Conservation (phyloP, 2,797 vertebrate species). For the Falco naumanni region DNA sequence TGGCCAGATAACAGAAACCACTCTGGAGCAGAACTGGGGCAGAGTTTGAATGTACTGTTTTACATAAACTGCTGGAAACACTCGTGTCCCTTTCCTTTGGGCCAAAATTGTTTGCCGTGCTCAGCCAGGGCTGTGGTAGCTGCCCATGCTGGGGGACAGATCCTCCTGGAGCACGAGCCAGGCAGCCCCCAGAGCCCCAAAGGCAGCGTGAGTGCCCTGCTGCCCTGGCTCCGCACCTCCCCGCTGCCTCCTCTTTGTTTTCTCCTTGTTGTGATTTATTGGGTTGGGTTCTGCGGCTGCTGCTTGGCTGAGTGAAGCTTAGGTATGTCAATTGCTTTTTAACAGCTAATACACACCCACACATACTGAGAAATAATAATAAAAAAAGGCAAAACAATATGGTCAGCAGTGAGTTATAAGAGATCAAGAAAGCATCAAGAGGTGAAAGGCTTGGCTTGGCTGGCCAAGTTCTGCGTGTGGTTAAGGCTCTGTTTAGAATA, state of each 20-base stretch:
- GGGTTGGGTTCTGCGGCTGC: not conserved
- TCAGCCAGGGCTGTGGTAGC: not conserved
- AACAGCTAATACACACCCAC: not conserved
- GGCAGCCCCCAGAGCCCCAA: not conserved
- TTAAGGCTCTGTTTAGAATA: not conserved
- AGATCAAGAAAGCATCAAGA: not conserved
- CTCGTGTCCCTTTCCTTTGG: not conserved
- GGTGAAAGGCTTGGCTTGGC: not conserved
- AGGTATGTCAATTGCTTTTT: slow-evolving; percentile 53
- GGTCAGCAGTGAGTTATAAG: not conserved
- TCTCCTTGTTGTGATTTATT: slow-evolving; percentile 27
- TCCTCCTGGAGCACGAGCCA: rapidly evolving
- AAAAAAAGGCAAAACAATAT: not conserved
- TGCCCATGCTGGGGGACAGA: not conserved
- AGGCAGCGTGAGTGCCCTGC: not conserved
- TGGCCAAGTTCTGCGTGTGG: rapidly evolving
- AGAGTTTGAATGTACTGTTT: not conserved
- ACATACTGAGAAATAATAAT: not conserved
- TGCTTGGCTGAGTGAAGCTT: slow-evolving; percentile 26
- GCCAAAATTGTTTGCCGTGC: not conserved
- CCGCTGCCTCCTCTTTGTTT: not conserved
- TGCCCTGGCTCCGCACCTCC: not conserved
- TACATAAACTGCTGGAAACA: not conserved
- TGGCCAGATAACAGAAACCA: not conserved
- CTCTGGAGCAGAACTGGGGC: not conserved